Percentiles rank a stretch among this genome's conserved stretches.
These are phyloP conservation scores for Gymnothorax javanicus DNA, from an alignment of 2,797 vertebrate genomes.

Conservation along the genomic window DNA sequence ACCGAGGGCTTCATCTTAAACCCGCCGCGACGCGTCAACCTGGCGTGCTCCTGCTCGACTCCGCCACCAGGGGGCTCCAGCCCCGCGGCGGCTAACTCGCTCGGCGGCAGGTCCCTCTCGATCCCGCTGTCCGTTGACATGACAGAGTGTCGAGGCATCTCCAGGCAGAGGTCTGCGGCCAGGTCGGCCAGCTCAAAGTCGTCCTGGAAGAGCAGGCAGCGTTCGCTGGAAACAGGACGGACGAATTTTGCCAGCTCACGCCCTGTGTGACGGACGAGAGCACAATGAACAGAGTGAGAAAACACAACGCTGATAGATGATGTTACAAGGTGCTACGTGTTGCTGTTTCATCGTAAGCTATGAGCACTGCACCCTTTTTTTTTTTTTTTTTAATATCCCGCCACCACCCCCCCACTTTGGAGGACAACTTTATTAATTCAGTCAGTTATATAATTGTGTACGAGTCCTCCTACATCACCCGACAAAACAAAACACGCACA, in stretches of 20 bases:
- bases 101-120: conserved; percentile 78
- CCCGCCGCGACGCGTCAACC: conserved; percentile 78
- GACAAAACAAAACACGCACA: no score
- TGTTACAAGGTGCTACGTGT: no score
- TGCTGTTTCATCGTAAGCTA: no score
- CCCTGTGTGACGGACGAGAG: conserved; percentile 69
- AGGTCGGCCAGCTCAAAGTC: conserved; percentile 76
- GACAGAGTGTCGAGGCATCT: conserved; percentile 79
- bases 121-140: conserved; percentile 93
- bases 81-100: conserved; percentile 48
- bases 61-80: conserved; percentile 36
- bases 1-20: conserved; percentile 78
- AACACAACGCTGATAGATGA: no score
- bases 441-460: no score
- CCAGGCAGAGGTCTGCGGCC: conserved; percentile 51
- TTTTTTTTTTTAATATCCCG: no score
- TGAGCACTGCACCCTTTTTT: no score
- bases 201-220: conserved; percentile 67
- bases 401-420: no score
- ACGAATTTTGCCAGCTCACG: conserved; percentile 82
- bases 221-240: conserved; percentile 66
- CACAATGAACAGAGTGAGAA: neutral
- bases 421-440: no score
- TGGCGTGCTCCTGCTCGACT: conserved; percentile 56
- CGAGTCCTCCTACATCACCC: no score